A percentile compares a stretch with the other conserved stretches of the same genome.
Evolutionary conservation across 2,113 vertebrate species (phyloP).

Genomic region (Epinephelus fuscoguttatus): DNA sequence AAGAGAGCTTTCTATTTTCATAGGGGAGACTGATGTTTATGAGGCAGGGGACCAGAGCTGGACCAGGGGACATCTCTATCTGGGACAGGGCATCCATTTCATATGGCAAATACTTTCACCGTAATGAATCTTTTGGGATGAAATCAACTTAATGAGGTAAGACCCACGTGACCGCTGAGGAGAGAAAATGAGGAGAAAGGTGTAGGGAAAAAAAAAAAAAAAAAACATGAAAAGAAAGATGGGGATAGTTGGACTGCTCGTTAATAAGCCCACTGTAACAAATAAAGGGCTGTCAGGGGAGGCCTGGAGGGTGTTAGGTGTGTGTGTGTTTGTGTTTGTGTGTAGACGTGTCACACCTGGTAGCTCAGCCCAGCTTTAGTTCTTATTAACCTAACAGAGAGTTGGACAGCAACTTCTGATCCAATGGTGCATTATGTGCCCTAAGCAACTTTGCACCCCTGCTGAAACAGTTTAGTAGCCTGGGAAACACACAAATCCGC

Average conservation of each 20-base stretch:
- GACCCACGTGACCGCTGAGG: conserved; percentile 61
- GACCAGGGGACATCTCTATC: conserved; percentile 76
- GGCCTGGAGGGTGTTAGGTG: conserved; percentile 29
- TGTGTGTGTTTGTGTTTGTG: conserved; percentile 15
- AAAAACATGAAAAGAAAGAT: conserved; percentile 50
- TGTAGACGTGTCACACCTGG: conserved; percentile 49
- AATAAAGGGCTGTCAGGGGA: conserved; percentile 69
- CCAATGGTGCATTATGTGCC: conserved; percentile 19
- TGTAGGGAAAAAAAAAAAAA: conserved; percentile 7
- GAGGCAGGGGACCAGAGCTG: conserved; percentile 69
- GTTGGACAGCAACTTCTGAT: conserved; percentile 34
- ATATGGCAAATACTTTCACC: conserved; percentile 68
- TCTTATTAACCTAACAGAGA: conserved; percentile 52
- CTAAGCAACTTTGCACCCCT: conserved; percentile 27
- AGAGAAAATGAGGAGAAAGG: conserved; percentile 37
- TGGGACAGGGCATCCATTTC: conserved; percentile 79
- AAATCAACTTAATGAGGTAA: conserved; percentile 77
- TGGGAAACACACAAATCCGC: too few species aligned
- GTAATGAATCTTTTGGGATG: conserved; percentile 77
- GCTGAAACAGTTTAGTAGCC: conserved; percentile 9
- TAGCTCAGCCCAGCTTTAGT: conserved; percentile 17
- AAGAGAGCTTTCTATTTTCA: conserved; percentile 57
- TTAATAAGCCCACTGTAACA: conserved; percentile 77
- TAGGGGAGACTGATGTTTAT: conserved; percentile 70
- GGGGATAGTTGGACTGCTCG: conserved; percentile 47